phyloP scores from a whole-genome alignment of 2,797 vertebrate species.

The Cossypha caffra region DNA sequence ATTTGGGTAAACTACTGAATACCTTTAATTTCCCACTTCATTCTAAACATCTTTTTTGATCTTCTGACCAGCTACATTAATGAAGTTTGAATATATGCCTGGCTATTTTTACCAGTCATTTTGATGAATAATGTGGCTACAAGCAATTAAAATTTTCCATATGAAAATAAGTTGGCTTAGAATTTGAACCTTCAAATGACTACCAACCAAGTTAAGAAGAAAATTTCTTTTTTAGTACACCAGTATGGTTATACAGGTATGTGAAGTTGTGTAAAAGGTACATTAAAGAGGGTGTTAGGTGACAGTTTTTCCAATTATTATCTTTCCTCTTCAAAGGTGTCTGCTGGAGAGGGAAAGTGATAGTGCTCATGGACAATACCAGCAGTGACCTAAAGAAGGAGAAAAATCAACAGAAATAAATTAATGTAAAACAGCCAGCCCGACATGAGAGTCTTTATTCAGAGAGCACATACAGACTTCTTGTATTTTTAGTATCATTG shows the following conservation, averaged over 20 bases:
- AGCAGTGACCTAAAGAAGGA: background rate
- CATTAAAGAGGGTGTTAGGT: background rate
- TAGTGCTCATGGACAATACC: background rate
- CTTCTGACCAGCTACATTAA: background rate
- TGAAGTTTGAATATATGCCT: background rate
- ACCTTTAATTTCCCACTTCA: background rate
- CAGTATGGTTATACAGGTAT: background rate
- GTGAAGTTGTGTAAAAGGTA: background rate
- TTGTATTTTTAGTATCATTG: background rate
- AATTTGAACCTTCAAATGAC: background rate
- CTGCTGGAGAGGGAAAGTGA: background rate
- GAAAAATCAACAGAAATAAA: background rate
- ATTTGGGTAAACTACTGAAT: background rate
- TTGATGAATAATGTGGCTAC: background rate
- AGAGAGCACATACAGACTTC: background rate
- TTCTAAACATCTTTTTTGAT: background rate
- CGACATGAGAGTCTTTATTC: background rate
- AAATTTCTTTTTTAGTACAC: background rate
- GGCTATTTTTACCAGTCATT: background rate
- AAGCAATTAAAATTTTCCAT: background rate
- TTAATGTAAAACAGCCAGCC: background rate
- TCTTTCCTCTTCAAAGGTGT: background rate
- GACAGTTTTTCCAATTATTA: background rate
- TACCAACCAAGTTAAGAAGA: background rate
- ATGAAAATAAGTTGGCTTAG: background rate